A percentile compares a stretch with the other conserved stretches of the same genome.
These are phyloP conservation scores for Synanthedon tipuliformis DNA, from an alignment of 2,888 invertebrate species.

Conservation along the genomic window DNA sequence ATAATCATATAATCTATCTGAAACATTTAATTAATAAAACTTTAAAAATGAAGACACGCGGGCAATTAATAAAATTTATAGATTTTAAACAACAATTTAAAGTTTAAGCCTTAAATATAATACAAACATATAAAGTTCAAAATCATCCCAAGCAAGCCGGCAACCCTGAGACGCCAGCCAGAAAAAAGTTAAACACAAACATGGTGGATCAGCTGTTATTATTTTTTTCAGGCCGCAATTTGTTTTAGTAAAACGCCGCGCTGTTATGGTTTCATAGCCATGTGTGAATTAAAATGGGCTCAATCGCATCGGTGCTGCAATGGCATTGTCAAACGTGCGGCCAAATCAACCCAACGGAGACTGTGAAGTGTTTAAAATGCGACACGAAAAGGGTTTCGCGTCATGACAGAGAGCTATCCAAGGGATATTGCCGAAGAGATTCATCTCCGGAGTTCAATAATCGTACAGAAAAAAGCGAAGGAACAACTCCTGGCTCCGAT, in stretches of 20 bases:
- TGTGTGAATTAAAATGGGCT: constrained; percentile 81
- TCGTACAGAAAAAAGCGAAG: constrained; percentile 54
- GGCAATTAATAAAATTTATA: too few species aligned
- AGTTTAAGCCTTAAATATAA: neutral
- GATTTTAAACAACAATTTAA: too few species aligned
- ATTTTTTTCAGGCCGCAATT: constrained; percentile 47
- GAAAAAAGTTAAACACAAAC: constrained; percentile 62
- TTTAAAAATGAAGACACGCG: too few species aligned
- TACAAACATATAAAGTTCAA: neutral
- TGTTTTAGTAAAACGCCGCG: constrained; percentile 56
- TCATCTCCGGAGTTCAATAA: constrained; percentile 55
- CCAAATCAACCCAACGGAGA: constrained; percentile 90
- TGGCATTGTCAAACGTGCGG: constrained; percentile 92
- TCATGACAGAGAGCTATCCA: constrained; percentile 64
- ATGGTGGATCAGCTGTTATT: constrained; percentile 75
- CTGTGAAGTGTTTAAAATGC: constrained; percentile 86
- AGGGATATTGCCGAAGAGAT: constrained; percentile 45
- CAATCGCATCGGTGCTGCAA: constrained; percentile 93
- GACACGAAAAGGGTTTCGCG: constrained; percentile 74
- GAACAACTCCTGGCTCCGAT: constrained; percentile 56
- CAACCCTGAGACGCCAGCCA: neutral
- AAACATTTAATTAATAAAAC: too few species aligned
- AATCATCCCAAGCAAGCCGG: neutral
- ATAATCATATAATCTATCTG: too few species aligned
- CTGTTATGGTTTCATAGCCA: constrained; percentile 68